These are phyloP conservation scores for Syndactyla subalaris DNA, from an alignment of 2,797 vertebrate genomes.

Conservation along the genomic window DNA sequence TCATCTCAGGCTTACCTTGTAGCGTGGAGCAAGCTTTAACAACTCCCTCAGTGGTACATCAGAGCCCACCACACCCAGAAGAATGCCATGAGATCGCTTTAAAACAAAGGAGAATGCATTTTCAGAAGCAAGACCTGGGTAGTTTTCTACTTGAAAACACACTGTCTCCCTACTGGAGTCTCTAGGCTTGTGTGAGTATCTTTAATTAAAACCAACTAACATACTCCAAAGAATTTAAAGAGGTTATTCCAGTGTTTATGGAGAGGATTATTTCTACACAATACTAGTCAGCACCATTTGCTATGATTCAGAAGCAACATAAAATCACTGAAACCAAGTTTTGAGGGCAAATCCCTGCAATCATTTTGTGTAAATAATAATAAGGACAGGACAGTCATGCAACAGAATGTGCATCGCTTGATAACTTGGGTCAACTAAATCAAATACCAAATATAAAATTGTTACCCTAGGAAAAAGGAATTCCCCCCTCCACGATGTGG, in stretches of 20 bases:
- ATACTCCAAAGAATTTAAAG: background rate
- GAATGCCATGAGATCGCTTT: constrained; percentile 92
- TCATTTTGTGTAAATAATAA: background rate
- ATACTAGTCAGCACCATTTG: background rate
- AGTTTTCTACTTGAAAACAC: background rate
- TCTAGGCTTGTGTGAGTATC: background rate
- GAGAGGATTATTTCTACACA: background rate
- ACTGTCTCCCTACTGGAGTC: background rate
- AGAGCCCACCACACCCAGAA: constrained; percentile 93
- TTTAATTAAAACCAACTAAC: background rate
- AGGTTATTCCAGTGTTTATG: background rate
- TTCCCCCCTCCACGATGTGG: background rate
- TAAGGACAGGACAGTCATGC: background rate
- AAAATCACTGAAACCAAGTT: background rate
- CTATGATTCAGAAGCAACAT: background rate
- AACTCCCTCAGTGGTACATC: constrained; percentile 93
- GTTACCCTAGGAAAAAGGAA: background rate
- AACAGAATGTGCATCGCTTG: accelerated
- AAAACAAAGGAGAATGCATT: constrained; percentile 31
- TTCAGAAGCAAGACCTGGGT: background rate
- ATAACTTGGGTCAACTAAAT: background rate
- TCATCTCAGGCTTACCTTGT: constrained; percentile 83
- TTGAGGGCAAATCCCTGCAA: background rate
- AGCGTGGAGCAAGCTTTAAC: constrained; percentile 90
- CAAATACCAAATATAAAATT: background rate